Base-by-base conservation (phyloP, 2,113 vertebrate species). In the Platichthys stellatus region DNA sequence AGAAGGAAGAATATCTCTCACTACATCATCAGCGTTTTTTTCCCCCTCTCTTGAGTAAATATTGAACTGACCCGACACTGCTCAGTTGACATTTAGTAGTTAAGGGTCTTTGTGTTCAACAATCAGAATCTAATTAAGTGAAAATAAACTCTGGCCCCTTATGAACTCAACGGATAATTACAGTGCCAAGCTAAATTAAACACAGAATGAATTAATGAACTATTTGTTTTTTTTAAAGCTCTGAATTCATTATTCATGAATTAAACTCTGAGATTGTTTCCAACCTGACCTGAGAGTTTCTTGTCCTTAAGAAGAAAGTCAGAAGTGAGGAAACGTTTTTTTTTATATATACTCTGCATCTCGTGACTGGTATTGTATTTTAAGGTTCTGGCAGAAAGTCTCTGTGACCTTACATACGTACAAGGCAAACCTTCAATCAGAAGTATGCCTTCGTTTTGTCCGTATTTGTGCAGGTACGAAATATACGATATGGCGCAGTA, bases 41-140 rank as follows among this genome's bases (percentile, higher is more conserved):
- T 49, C 15, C 20, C n/a, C 21, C n/a, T 65, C 43, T 69, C 59
- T 24, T 66, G 26, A 63, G 76, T 76, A 62, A 57, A 63, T 64
- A 38, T 2, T 59, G 2, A 70, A 80, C 71, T 77, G 18, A 60
- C 3, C 56, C 45, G 73, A 72, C 28, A 1, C 28, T 6, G 28
- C 5, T 31, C 28, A 31, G 28, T 6, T 31, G 31, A 31, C 31
- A 7, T 31, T 31, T 31, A 31, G 31, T 31, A 7, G 31, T 31
- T 31, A 7, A 31, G 31, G 31, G 1, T 17, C 26, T 63, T 20
- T 54, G 26, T 38, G 70, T 28, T 14, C 26, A 21, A 21, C 61
- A 11, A 72, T 79, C 65, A 70, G 8, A 62, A 38, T 66, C 7
- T 49, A 2, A 80, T 80, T 54, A 13, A n/a, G 9, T 12, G 51